Evolutionary conservation across 2,797 vertebrate species (phyloP).

Genomic region (Pantherophis vulpinus): DNA sequence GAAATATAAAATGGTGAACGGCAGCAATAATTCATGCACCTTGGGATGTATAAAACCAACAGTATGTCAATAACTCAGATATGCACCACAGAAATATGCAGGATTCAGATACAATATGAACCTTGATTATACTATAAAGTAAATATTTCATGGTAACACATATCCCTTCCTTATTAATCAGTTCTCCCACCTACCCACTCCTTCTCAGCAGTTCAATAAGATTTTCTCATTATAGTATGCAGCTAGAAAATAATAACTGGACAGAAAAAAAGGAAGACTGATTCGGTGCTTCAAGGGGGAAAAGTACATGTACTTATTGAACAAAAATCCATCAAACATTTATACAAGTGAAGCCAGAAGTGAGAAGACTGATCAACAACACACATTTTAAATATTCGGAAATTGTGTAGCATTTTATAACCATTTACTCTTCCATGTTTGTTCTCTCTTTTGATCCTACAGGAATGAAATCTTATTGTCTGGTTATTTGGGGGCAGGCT

Average conservation of each 20-base stretch:
- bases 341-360: conserved; percentile 56
- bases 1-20: conserved; percentile 68
- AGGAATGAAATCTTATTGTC: conserved; percentile 14
- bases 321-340: conserved; percentile 65
- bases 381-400: conserved; percentile 42
- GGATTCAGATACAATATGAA: conserved; percentile 51
- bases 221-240: conserved; percentile 34
- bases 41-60: conserved; percentile 67
- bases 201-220: conserved; percentile 15
- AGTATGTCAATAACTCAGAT: conserved; percentile 65
- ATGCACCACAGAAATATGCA: conserved; percentile 58
- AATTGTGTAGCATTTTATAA: conserved; percentile 44
- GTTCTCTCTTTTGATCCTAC: conserved; percentile 31
- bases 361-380: conserved; percentile 11
- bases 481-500: conserved; percentile 32
- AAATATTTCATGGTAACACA: conserved; percentile 48
- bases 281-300: conserved; percentile 38
- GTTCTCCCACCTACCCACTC: conserved; percentile 5
- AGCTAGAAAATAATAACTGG: conserved; percentile 10
- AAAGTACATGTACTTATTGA: conserved; percentile 61
- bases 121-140: conserved; percentile 53
- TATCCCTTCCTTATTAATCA: conserved; percentile 43
- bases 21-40: conserved; percentile 73
- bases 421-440: not conserved
- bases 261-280: not conserved